Base-by-base conservation (phyloP, 2,113 vertebrate species). In the Planiliza haematocheilus region DNA sequence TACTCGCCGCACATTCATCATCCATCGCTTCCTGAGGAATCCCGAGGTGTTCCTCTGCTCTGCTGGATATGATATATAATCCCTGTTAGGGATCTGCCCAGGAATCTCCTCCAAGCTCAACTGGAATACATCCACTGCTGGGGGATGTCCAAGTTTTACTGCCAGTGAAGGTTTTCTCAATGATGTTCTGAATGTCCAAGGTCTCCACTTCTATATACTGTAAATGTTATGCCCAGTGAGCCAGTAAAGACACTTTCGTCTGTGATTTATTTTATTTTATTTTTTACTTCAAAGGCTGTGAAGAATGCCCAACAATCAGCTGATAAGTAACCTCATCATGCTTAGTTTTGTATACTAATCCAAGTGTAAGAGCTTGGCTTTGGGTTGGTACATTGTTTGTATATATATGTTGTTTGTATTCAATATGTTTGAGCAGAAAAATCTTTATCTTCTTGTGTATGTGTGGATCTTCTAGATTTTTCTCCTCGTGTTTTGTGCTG, bases 41-140 rank as follows among this genome's bases (percentile, higher is more conserved):
- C n/a, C 52, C 7, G 4, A 59, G 52, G 41, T 59, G 10, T 62
- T 83, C 46, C 50, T 30, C 51, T 52, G 14, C 24, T 30, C 24
- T 30, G 24, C 17, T 52, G 46, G 55, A 80, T 74, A 18, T 50
- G 42, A 59, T 18, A 39, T 70, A 14, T 46, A 69, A 61, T 74
- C 55, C 50, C 39, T 71, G 9, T 34, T 71, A 51, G 63, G 36
- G 49, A 46, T 74, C 43, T 52, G 30, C 13, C 16, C 30, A 11
- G 57, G 58, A 48, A 39, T 48, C 38, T 43, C 4, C 17, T 57
- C 41, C 20, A 37, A 34, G 16, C 48, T 65, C 20, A 18, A 65
- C 43, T 50, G 37, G 1, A 73, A 72, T 71, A 17, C 8, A 20
- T 52, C 30, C 48, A 60, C 37, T 42, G 60, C 37, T 57, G 8